A percentile compares a stretch with the other conserved stretches of the same genome.
Evolutionary conservation across 35 echinoderm and acorn worm genomes (phyloP).

Genomic region (Nesometra sesokonis): DNA sequence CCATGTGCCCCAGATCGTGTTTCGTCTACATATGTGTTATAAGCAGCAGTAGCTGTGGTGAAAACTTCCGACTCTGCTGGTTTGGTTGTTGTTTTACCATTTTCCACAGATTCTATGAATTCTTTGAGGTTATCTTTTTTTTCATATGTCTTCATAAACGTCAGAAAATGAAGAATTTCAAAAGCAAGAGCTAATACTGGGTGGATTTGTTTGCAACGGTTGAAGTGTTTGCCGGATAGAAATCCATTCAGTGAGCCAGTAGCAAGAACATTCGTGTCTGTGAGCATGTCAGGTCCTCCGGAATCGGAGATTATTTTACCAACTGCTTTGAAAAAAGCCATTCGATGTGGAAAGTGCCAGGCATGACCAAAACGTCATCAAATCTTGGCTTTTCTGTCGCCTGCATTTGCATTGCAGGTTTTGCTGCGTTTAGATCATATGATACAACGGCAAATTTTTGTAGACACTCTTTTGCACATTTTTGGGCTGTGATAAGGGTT

Average conservation of each 20-base stretch:
- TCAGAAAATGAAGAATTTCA: constrained; percentile 22
- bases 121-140: background rate
- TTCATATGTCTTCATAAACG: background rate
- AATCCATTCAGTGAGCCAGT: constrained; percentile 28
- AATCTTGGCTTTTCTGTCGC: background rate
- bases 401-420: constrained; percentile 27
- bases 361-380: constrained; percentile 31
- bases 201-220: constrained; percentile 25
- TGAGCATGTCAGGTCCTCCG: constrained; percentile 24
- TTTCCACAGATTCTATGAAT: background rate
- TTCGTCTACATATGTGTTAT: background rate
- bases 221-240: constrained; percentile 20
- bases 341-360: constrained; percentile 26
- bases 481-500: background rate
- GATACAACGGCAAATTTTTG: background rate
- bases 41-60: background rate
- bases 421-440: constrained; percentile 26
- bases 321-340: constrained; percentile 6
- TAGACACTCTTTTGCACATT: constrained; percentile 17
- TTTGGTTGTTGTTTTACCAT: background rate
- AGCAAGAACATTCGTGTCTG: constrained; percentile 8
- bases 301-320: constrained; percentile 18
- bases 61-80: background rate
- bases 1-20: background rate
- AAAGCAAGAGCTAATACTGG: constrained; percentile 16